Base-by-base conservation (phyloP, 1,140 invertebrate species). In the Philaenus spumarius region DNA sequence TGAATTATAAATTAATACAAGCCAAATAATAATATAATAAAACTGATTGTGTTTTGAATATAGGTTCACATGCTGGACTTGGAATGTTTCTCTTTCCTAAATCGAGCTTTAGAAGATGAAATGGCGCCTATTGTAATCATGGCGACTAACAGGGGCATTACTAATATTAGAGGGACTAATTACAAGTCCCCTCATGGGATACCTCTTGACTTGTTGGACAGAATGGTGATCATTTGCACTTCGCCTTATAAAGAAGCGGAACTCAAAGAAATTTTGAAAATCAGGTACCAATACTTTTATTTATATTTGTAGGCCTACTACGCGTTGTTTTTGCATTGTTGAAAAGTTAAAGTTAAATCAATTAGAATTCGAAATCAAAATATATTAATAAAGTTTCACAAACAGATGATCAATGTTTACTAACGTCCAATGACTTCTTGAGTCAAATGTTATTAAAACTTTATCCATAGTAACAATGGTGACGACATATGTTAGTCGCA, bases 91-190 rank as follows among this genome's bases (percentile, higher is more conserved):
- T 98, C 95, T 1, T 99, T 93, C 72, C 73, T 98, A 1, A 99
- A 99, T 77, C 82, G 96, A 45, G 95, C 95, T 0, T 73, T 99
- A 20, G 97, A 99, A 70, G 90, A 90, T 63, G 96, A 98, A 67
- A 95, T 98, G 82, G 89, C 96, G 0, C 97, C 97, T 0, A 87
- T 99, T 22, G 86, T 99, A 2, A 95, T 99, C 7, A 97, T 98
- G 91, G 97, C 97, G 1, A 98, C 96, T n/a, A 99, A 99, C 75
- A 81, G 95, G 62, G 96, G 95, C 52, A 95, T 98, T 42, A 97
- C 95, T 0, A 84, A 86, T 59, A 98, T 99, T 64, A 80, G 97
- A 56, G 97, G 66, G 20, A 98, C 96, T 9, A 88, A 90, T 63
- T 94, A 97, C 72, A 82, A 81, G 59, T 93, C 91, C 60, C 95